Conservation (phyloP, 2,113 vertebrate species). For the Osmerus mordax region DNA sequence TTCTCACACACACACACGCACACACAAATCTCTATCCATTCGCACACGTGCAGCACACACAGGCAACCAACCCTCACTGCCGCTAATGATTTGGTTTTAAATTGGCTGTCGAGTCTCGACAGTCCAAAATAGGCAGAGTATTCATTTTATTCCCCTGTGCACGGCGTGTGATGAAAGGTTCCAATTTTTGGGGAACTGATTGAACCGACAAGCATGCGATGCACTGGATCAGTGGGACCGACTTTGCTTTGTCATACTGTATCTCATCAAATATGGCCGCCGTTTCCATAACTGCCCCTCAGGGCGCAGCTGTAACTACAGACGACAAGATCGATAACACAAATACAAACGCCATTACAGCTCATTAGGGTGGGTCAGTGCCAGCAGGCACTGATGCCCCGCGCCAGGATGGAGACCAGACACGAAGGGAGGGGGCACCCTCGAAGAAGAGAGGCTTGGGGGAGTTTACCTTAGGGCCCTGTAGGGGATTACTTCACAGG, state of each 20-base stretch:
- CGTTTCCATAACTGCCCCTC: constrained; percentile 4
- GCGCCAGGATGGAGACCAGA: not conserved
- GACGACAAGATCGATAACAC: constrained; percentile 22
- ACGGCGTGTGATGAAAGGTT: not conserved
- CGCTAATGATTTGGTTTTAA: too few relatives aligned
- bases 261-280: not conserved
- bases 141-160: too few relatives aligned
- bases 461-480: not conserved
- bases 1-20: not conserved
- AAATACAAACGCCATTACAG: constrained; percentile 20
- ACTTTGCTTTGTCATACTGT: not conserved
- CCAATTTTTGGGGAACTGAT: not conserved
- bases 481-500: constrained; percentile 1
- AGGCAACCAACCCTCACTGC: too few relatives aligned
- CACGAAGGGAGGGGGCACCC: not conserved
- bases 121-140: too few relatives aligned
- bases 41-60: not conserved
- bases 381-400: not conserved
- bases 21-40: not conserved
- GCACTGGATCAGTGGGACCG: not conserved
- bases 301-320: not conserved
- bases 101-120: too few relatives aligned
- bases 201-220: not conserved
- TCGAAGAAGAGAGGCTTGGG: too few relatives aligned
- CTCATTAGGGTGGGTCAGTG: constrained; percentile 4